Evolutionary conservation across 2,797 vertebrate genomes (phyloP).

Genomic region (Vireo griseus): DNA sequence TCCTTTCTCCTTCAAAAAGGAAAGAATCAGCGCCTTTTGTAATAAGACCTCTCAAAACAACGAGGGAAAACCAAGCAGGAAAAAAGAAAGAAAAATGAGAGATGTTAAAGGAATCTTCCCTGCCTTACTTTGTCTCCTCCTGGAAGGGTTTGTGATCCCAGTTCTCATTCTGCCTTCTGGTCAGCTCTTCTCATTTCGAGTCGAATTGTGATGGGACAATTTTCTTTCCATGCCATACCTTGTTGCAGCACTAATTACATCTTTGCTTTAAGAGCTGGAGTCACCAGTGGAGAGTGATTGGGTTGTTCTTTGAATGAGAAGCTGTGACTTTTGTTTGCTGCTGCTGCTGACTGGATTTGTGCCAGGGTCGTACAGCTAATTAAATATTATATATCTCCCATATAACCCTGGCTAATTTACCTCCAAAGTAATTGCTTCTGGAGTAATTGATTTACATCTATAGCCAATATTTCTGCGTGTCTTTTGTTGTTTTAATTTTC

Average conservation of each 20-base stretch:
- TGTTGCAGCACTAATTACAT: not conserved
- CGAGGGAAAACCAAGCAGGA: not conserved
- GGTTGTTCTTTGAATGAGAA: not conserved
- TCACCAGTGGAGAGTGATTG: not conserved
- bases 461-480: slow-evolving; percentile 20
- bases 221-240: not conserved
- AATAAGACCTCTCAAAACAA: not conserved
- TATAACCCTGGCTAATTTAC: slow-evolving; percentile 18
- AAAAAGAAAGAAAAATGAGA: not conserved
- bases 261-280: not conserved
- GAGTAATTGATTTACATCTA: slow-evolving; percentile 44
- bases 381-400: slow-evolving; percentile 16
- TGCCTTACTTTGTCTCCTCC: not conserved
- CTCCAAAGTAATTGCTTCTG: slow-evolving; percentile 49
- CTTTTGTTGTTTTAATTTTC: slow-evolving; percentile 58
- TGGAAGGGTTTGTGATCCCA: not conserved
- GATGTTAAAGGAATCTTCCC: not conserved
- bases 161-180: not conserved
- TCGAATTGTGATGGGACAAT: not conserved
- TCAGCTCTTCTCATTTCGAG: not conserved
- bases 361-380: slow-evolving; percentile 40
- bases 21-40: not conserved
- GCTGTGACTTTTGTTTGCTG: slow-evolving; percentile 20
- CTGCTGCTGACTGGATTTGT: slow-evolving; percentile 1
- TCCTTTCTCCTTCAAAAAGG: not conserved